A percentile compares a stretch with the other conserved stretches of the same genome.
These are phyloP conservation scores for Sepiola atlantica DNA, from an alignment of 2,888 invertebrate genomes.

Conservation along the genomic window DNA sequence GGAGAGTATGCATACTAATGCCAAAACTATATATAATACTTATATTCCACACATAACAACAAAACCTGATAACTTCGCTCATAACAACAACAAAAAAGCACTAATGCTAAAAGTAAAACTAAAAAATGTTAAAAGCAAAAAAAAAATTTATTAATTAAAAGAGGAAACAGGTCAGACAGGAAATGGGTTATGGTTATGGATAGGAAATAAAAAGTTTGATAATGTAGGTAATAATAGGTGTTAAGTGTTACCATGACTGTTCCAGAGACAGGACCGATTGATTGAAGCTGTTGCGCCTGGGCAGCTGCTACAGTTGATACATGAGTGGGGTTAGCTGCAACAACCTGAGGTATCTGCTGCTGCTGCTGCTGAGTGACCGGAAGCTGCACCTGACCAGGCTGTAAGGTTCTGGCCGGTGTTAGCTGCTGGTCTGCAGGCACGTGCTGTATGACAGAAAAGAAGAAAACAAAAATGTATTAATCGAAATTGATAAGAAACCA, in stretches of 20 bases:
- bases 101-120: background rate
- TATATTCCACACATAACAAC: background rate
- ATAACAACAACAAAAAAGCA: background rate
- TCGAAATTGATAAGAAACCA: too few species aligned
- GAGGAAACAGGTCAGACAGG: background rate
- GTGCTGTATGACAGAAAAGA: background rate
- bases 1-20: background rate
- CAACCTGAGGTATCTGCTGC: constrained; percentile 51
- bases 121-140: background rate
- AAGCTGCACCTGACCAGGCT: constrained; percentile 51
- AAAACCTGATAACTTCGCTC: background rate
- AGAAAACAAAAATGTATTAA: background rate
- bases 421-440: constrained; percentile 52
- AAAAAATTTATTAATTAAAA: background rate
- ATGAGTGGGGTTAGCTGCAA: constrained; percentile 40
- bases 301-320: constrained; percentile 48
- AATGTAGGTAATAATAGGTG: background rate
- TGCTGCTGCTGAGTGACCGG: constrained; percentile 51
- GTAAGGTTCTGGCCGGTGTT: constrained; percentile 52
- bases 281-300: constrained; percentile 58
- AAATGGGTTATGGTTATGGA: background rate
- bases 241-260: constrained; percentile 59
- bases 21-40: background rate
- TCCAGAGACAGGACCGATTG: constrained; percentile 58
- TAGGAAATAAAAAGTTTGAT: background rate